Percentiles rank a stretch among this genome's conserved stretches.
Conservation (phyloP, 2,888 invertebrate species). For the Polymixis lichenea region DNA sequence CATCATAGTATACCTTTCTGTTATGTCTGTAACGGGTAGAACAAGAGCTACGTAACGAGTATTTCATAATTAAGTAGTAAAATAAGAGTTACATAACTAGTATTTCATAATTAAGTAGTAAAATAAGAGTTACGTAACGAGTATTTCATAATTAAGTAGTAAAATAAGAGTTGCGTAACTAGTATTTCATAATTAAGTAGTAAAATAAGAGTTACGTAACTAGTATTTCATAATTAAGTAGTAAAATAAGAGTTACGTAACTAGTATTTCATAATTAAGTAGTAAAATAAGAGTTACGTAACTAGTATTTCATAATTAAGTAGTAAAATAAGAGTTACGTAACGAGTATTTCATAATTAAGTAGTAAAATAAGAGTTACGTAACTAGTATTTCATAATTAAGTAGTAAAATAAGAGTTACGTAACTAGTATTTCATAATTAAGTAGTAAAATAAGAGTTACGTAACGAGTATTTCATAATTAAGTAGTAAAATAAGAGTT, state of each 20-base stretch:
- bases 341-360: neutral
- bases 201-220: neutral
- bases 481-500: too few relatives aligned
- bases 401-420: too few relatives aligned
- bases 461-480: too few relatives aligned
- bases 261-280: neutral
- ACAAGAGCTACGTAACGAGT: neutral
- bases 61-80: neutral
- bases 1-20: too few relatives aligned
- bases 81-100: neutral
- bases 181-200: neutral
- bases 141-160: neutral
- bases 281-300: neutral
- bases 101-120: neutral
- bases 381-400: neutral
- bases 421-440: too few relatives aligned
- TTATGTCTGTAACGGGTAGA: neutral
- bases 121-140: neutral
- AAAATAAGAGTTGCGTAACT: neutral
- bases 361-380: neutral
- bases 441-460: too few relatives aligned
- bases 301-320: neutral
- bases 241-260: neutral
- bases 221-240: neutral
- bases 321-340: neutral